phyloP scores from a whole-genome alignment of 2,888 invertebrate genomes.

The Axea sp. region DNA sequence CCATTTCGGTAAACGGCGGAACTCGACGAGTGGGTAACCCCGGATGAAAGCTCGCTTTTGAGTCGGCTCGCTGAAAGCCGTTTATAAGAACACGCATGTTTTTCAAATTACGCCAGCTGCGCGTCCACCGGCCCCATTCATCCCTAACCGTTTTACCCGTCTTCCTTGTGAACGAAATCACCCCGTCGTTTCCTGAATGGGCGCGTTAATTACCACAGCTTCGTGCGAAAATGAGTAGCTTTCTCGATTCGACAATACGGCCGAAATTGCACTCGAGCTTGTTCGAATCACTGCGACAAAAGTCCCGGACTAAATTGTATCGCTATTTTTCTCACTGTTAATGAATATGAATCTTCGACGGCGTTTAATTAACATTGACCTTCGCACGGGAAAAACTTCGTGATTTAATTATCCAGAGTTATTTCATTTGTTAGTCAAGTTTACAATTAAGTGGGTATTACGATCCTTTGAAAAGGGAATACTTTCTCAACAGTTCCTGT shows the following conservation, averaged over 20 bases:
- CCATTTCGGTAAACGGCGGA: conserved; percentile 37
- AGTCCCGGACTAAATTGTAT: conserved; percentile 10
- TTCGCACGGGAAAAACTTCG: conserved; percentile 5
- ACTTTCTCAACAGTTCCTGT: too few relatives aligned
- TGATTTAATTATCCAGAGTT: conserved; percentile 3
- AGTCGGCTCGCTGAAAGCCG: conserved; percentile 44
- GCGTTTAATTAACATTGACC: conserved; percentile 16
- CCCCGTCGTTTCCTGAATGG: conserved; percentile 64
- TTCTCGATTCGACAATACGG: conserved; percentile 63
- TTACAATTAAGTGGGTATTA: too few relatives aligned
- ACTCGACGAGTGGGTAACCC: conserved; percentile 39
- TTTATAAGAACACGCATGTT: conserved; percentile 64
- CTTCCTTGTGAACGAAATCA: conserved; percentile 55
- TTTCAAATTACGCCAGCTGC: conserved; percentile 61
- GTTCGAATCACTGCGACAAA: conserved; percentile 23
- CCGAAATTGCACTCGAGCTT: conserved; percentile 40
- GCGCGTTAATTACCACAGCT: conserved; percentile 67
- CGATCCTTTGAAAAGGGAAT: too few relatives aligned
- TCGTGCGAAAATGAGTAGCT: conserved; percentile 67
- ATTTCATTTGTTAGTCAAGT: background rate
- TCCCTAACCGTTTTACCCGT: conserved; percentile 45
- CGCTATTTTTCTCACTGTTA: background rate
- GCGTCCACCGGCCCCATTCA: conserved; percentile 39
- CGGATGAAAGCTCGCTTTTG: conserved; percentile 54
- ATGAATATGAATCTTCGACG: conserved; percentile 3